Percentiles rank a stretch among this genome's conserved stretches.
Conservation (phyloP, 1,140 invertebrate species). For the Tyrophagus putrescentiae region DNA sequence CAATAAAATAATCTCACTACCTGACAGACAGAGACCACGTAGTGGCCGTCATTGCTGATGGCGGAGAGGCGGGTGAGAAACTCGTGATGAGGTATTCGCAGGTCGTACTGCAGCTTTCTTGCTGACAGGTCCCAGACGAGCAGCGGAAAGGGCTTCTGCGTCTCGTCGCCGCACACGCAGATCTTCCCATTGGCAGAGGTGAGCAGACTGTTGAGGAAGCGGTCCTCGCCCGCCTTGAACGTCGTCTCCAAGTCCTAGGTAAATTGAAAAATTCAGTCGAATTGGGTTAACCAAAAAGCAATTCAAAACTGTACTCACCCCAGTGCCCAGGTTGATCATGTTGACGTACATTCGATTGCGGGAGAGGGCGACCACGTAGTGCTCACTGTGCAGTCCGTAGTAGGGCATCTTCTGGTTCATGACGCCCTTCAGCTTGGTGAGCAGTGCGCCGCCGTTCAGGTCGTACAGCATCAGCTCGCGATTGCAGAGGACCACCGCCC, state of each 20-base stretch:
- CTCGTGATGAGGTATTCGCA: conserved; percentile 71
- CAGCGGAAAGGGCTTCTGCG: conserved; percentile 72
- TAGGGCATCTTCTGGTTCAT: conserved; percentile 86
- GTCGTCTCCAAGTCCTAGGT: conserved; percentile 57
- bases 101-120: conserved; percentile 64
- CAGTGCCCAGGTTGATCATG: conserved; percentile 62
- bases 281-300: background rate
- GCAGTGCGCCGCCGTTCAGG: conserved; percentile 51
- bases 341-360: conserved; percentile 79
- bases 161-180: conserved; percentile 74
- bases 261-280: background rate
- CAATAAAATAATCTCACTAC: conserved; percentile 13
- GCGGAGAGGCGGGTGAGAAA: conserved; percentile 64
- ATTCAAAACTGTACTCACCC: conserved; percentile 31
- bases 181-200: conserved; percentile 71
- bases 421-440: conserved; percentile 59
- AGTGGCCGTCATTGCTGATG: conserved; percentile 66
- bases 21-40: conserved; percentile 44
- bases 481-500: conserved; percentile 60
- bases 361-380: conserved; percentile 61
- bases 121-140: conserved; percentile 71
- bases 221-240: conserved; percentile 46
- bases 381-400: conserved; percentile 60
- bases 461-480: conserved; percentile 62
- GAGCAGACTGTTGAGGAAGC: conserved; percentile 69